phyloP scores from a whole-genome alignment of 2,797 vertebrate genomes.

The Oophaga sylvatica region DNA sequence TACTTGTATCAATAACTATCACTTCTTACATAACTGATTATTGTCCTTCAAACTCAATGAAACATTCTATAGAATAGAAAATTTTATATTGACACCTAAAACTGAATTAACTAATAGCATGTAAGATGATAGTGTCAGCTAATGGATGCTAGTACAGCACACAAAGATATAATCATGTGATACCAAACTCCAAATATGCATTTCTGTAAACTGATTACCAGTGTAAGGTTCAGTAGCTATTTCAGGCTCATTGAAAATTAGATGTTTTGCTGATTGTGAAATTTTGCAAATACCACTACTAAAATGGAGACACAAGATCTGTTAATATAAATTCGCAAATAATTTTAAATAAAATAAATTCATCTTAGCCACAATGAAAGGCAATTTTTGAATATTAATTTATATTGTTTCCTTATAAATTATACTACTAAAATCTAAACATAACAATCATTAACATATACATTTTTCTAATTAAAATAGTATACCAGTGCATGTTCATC shows the following conservation, averaged over 20 bases:
- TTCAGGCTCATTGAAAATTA: slow-evolving; percentile 45
- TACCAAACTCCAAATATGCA: slow-evolving; percentile 50
- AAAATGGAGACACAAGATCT: slow-evolving; percentile 6
- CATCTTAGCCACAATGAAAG: background rate
- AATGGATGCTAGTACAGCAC: slow-evolving; percentile 53
- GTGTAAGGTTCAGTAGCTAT: slow-evolving; percentile 50
- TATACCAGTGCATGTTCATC: too few relatives aligned
- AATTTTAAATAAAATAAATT: background rate
- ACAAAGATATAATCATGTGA: slow-evolving; percentile 48
- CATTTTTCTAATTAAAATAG: too few relatives aligned
- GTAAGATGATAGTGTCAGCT: slow-evolving; percentile 56
- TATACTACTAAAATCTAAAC: too few relatives aligned
- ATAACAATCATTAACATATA: too few relatives aligned
- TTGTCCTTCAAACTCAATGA: slow-evolving; percentile 5
- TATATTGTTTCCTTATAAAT: too few relatives aligned
- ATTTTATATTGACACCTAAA: slow-evolving; percentile 50
- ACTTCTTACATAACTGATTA: background rate
- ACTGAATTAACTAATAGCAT: slow-evolving; percentile 57
- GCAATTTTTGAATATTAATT: background rate
- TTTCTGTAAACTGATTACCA: slow-evolving; percentile 58
- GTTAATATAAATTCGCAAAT: background rate
- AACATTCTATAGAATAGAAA: slow-evolving; percentile 40
- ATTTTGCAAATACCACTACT: slow-evolving; percentile 29
- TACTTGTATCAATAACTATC: background rate
- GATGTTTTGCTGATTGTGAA: slow-evolving; percentile 42